These are phyloP conservation scores for Acanthosepion pharaonis DNA, from an alignment of 2,888 invertebrate species.

Conservation along the genomic window DNA sequence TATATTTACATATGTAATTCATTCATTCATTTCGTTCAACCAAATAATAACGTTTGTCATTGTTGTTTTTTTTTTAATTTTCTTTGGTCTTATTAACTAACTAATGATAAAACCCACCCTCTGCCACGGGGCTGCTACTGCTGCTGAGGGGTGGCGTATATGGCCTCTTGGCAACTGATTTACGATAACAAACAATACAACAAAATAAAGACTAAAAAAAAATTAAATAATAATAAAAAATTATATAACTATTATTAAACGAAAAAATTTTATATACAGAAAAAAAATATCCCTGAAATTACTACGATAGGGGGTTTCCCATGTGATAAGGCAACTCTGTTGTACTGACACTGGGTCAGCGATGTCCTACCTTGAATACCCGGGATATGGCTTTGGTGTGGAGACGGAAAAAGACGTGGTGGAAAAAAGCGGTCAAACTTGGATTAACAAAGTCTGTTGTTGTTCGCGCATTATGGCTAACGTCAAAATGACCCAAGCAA, in stretches of 20 bases:
- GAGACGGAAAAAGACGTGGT: conserved; percentile 38
- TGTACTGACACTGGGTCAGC: conserved; percentile 40
- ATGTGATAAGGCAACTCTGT: not conserved
- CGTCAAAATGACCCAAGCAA: conserved; percentile 44
- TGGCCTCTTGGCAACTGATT: not conserved
- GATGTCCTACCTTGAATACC: conserved; percentile 41
- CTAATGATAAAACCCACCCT: not conserved
- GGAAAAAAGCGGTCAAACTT: conserved; percentile 44
- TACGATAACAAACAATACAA: not conserved
- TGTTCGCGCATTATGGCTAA: conserved; percentile 40
- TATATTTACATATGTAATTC: too few relatives aligned
- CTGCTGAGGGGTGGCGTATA: not conserved
- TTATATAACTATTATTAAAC: not conserved
- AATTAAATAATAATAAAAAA: not conserved
- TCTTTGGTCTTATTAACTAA: too few relatives aligned
- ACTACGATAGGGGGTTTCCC: too few relatives aligned
- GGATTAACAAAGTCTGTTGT: conserved; percentile 45
- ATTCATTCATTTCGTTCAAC: not conserved
- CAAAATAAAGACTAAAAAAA: not conserved
- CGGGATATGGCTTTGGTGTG: conserved; percentile 46
- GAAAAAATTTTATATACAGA: not conserved
- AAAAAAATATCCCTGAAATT: not conserved
- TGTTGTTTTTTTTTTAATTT: too few relatives aligned
- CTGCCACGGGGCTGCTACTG: not conserved
- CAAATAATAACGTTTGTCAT: not conserved